A percentile compares a stretch with the other conserved stretches of the same genome.
phyloP scores from a whole-genome alignment of 2,113 vertebrate species.

The Microcebus ravelobensis region DNA sequence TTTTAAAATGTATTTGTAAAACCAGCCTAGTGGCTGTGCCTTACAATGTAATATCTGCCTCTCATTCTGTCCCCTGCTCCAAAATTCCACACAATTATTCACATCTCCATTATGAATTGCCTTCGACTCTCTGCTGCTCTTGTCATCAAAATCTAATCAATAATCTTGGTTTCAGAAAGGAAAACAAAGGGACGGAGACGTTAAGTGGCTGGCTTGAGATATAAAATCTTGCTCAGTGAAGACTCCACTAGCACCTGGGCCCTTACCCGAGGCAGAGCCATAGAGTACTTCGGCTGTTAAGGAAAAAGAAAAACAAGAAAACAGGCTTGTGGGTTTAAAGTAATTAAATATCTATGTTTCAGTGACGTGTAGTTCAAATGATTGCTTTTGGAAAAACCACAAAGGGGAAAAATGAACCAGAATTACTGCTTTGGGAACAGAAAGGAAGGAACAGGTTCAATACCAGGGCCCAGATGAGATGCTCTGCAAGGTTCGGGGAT shows the following conservation, averaged over 20 bases:
- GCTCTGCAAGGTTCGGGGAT: neutral
- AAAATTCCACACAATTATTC: neutral
- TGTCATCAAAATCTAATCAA: conserved; percentile 25
- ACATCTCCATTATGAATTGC: conserved; percentile 16
- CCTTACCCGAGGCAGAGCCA: neutral
- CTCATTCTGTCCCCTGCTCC: neutral
- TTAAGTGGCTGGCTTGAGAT: neutral
- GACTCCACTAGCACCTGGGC: neutral
- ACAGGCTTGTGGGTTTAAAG: neutral
- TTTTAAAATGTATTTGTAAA: neutral
- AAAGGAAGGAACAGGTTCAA: neutral
- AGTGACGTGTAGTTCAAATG: neutral
- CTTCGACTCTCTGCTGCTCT: conserved; percentile 47
- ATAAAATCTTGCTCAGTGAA: neutral
- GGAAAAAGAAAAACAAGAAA: neutral
- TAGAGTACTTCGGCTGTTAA: neutral
- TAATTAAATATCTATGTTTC: neutral
- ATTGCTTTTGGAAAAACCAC: neutral
- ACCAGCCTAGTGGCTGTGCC: neutral
- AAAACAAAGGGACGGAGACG: neutral
- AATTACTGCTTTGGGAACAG: neutral
- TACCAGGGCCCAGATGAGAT: no score
- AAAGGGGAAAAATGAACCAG: neutral
- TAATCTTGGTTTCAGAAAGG: neutral
- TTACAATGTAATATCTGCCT: neutral